A percentile compares a stretch with the other conserved stretches of the same genome.
phyloP scores from a whole-genome alignment of 2,888 invertebrate genomes.

The Boloria euphrosyne region DNA sequence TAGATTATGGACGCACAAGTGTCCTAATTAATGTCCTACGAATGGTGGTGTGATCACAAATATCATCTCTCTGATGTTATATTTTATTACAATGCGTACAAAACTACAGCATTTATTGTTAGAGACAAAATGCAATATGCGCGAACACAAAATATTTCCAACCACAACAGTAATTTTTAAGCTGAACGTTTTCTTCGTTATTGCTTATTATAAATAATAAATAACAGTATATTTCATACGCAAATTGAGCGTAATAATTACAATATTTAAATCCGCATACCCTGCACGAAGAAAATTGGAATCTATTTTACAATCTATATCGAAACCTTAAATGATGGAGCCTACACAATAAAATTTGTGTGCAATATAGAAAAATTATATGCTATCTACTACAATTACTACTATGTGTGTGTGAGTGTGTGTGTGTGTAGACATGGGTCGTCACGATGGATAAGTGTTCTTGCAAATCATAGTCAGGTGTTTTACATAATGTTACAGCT shows the following conservation, averaged over 20 bases:
- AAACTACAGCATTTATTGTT: conserved; percentile 12
- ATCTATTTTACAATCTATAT: conserved; percentile 61
- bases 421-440: not conserved
- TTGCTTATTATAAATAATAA: conserved; percentile 32
- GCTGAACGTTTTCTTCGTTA: conserved; percentile 25
- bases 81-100: not conserved
- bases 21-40: too few relatives aligned
- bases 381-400: conserved; percentile 39
- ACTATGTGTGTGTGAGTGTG: conserved; percentile 14
- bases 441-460: not conserved
- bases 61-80: too few relatives aligned
- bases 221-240: conserved; percentile 56
- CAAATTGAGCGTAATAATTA: conserved; percentile 35
- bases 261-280: conserved; percentile 52
- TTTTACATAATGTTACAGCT: not conserved
- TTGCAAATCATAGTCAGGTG: not conserved
- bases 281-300: conserved; percentile 78
- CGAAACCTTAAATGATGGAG: conserved; percentile 54
- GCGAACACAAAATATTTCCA: conserved; percentile 22
- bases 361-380: conserved; percentile 41
- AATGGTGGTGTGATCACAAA: not conserved
- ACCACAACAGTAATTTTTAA: conserved; percentile 15
- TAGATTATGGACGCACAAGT: conserved; percentile 22
- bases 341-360: conserved; percentile 44
- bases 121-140: conserved; percentile 24